Evolutionary conservation across 2,113 vertebrate species (phyloP).

Genomic region (Notothenia rossii): DNA sequence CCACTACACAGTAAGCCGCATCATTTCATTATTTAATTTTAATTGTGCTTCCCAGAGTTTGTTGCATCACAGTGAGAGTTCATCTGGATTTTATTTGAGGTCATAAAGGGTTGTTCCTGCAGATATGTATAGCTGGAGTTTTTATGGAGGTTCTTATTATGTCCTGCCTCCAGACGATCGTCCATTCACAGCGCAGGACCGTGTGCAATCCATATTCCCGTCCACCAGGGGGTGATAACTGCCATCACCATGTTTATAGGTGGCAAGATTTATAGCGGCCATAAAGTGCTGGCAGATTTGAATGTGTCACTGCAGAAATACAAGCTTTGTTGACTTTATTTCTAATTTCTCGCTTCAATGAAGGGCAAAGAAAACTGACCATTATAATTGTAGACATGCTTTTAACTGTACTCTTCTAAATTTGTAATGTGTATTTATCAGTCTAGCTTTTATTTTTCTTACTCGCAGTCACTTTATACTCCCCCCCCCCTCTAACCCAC

Average conservation of each 20-base stretch:
- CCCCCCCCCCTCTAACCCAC: conserved; percentile 29
- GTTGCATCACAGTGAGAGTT: background rate
- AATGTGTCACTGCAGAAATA: conserved; percentile 29
- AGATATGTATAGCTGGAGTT: background rate
- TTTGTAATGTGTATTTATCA: conserved; percentile 13
- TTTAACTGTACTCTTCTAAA: background rate
- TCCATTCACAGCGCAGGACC: background rate
- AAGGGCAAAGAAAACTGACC: background rate
- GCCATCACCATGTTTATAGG: conserved; percentile 28
- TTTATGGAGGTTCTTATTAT: conserved; percentile 3
- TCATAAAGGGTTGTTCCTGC: conserved; percentile 18
- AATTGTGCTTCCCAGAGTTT: conserved; percentile 30
- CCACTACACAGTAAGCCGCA: background rate
- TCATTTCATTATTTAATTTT: conserved; percentile 22
- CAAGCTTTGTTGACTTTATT: conserved; percentile 22
- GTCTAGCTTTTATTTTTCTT: conserved; percentile 5
- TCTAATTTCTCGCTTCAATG: background rate
- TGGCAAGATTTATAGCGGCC: conserved; percentile 35
- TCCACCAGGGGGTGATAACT: conserved; percentile 73
- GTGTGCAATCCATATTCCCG: conserved; percentile 22
- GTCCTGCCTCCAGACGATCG: conserved; percentile 1
- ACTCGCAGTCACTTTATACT: conserved; percentile 4
- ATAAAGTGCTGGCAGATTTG: conserved; percentile 31
- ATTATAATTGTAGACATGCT: background rate
- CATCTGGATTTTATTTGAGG: background rate